A percentile compares a stretch with the other conserved stretches of the same genome.
phyloP scores from a whole-genome alignment of 2,888 invertebrate genomes.

The Hydrotaea diabolus region DNA sequence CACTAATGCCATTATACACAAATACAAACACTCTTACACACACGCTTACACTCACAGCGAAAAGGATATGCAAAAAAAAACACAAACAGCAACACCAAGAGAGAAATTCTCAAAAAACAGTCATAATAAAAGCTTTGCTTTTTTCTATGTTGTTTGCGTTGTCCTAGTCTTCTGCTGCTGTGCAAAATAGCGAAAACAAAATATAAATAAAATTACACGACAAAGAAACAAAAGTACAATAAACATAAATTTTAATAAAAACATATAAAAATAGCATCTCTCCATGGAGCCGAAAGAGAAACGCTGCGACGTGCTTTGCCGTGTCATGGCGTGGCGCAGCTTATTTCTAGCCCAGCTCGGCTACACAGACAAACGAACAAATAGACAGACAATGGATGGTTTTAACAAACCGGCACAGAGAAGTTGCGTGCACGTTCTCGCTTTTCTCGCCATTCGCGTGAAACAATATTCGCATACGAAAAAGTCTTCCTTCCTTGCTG shows the following conservation, averaged over 20 bases:
- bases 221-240: constrained; percentile 54
- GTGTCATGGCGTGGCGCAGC: neutral
- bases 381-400: constrained; percentile 25
- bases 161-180: constrained; percentile 12
- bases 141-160: constrained; percentile 14
- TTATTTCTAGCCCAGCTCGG: constrained; percentile 20
- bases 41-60: constrained; percentile 22
- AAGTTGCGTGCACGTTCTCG: constrained; percentile 16
- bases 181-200: constrained; percentile 8
- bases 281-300: neutral
- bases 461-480: constrained; percentile 26
- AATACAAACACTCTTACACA: constrained; percentile 29
- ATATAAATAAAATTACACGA: constrained; percentile 62
- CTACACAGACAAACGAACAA: neutral
- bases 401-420: neutral
- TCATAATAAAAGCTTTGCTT: constrained; percentile 29
- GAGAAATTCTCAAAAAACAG: neutral
- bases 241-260: constrained; percentile 57
- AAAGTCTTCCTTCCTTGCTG: constrained; percentile 16
- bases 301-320: neutral
- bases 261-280: constrained; percentile 29
- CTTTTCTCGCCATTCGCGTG: constrained; percentile 2
- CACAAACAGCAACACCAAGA: neutral
- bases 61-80: constrained; percentile 17
- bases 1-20: constrained; percentile 55